Conservation (phyloP, 37 sponge, comb jelly and placozoan species). For the Geodia barretti region DNA sequence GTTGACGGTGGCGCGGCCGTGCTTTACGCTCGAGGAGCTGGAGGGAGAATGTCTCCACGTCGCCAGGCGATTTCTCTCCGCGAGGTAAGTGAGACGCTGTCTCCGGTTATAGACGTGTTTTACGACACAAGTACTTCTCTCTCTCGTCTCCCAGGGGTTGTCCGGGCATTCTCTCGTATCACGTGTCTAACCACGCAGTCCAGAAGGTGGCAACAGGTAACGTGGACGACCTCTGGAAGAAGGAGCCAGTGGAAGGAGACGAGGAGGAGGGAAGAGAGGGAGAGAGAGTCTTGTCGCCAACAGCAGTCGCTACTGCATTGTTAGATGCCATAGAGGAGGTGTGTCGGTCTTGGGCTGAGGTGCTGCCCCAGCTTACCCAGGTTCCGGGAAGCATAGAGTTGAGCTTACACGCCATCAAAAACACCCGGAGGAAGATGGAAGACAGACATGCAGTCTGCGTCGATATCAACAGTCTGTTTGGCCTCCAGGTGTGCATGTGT, state of each 20-base stretch:
- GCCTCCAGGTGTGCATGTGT: constrained; percentile 63
- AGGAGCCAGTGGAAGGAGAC: background rate
- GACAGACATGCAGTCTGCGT: constrained; percentile 88
- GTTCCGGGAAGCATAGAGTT: constrained; percentile 29
- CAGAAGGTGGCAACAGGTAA: background rate
- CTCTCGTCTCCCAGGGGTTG: constrained; percentile 36
- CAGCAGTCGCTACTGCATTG: constrained; percentile 19
- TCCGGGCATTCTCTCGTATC: constrained; percentile 56
- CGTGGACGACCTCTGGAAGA: constrained; percentile 2
- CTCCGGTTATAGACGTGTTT: background rate
- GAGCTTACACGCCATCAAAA: constrained; percentile 65
- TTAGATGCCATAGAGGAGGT: constrained; percentile 47
- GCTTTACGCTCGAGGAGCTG: constrained; percentile 42
- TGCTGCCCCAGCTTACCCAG: constrained; percentile 33
- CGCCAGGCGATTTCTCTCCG: constrained; percentile 37
- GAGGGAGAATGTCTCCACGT: constrained; percentile 65
- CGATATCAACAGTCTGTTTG: constrained; percentile 81
- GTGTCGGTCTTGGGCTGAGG: constrained; percentile 53
- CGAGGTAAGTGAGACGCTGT: constrained; percentile 37
- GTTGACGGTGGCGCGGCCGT: constrained; percentile 12
- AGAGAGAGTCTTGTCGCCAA: background rate
- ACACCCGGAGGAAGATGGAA: constrained; percentile 97
- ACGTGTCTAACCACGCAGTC: constrained; percentile 34
- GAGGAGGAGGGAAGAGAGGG: background rate
- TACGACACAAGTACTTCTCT: background rate